Conservation (phyloP, 1,140 invertebrate species). For the Trichonephila clavipes region DNA sequence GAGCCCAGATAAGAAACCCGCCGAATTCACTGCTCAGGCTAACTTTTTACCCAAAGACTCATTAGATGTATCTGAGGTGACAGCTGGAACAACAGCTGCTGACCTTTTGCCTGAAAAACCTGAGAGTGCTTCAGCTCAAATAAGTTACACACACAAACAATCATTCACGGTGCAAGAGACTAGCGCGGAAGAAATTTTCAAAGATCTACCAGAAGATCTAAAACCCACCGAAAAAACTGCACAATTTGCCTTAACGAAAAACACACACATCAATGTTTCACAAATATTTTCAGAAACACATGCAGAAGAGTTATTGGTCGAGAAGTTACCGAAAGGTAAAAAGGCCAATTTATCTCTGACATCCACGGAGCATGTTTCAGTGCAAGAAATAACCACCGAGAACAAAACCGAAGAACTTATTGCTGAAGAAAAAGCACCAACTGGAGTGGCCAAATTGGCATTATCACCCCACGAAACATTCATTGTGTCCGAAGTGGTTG, state of each 20-base stretch:
- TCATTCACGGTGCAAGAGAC: constrained; percentile 65
- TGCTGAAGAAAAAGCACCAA: neutral
- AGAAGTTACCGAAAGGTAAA: constrained; percentile 31
- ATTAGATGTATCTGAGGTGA: constrained; percentile 74
- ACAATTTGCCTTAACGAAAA: constrained; percentile 36
- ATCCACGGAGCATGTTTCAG: constrained; percentile 72
- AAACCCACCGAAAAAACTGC: constrained; percentile 72
- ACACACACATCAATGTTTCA: constrained; percentile 66
- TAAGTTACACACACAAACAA: constrained; percentile 66
- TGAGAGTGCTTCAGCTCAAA: constrained; percentile 46
- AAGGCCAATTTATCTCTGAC: constrained; percentile 85
- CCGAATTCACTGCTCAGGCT: constrained; percentile 47
- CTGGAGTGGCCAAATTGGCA: constrained; percentile 31
- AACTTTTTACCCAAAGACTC: constrained; percentile 71
- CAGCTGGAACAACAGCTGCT: neutral
- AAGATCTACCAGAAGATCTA: constrained; percentile 41
- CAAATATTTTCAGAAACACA: constrained; percentile 58
- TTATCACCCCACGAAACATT: constrained; percentile 69
- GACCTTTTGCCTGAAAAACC: constrained; percentile 60
- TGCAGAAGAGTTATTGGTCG: constrained; percentile 8
- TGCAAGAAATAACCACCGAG: constrained; percentile 80
- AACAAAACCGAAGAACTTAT: constrained; percentile 51
- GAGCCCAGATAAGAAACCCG: constrained; percentile 78
- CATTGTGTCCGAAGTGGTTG: constrained; percentile 76
- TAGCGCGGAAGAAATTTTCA: constrained; percentile 54